These are phyloP conservation scores for Camelus dromedarius DNA, from an alignment of 2,113 vertebrate species.

Conservation along the genomic window DNA sequence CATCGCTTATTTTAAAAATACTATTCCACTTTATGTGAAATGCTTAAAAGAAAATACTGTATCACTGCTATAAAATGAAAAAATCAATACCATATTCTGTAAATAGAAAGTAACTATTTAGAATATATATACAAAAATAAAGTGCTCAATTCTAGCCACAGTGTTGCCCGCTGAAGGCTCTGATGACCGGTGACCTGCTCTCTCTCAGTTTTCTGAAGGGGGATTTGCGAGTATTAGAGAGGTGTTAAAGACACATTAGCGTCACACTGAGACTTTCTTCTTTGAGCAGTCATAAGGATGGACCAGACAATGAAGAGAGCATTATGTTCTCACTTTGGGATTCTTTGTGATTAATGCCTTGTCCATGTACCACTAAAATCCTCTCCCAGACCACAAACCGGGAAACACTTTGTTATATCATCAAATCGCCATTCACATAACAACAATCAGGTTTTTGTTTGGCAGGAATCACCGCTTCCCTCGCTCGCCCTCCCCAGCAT, in stretches of 20 bases:
- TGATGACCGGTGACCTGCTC: background rate
- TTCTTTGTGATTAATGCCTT: background rate
- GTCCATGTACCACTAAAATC: background rate
- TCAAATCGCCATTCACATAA: background rate
- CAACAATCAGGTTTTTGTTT: background rate
- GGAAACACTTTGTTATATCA: background rate
- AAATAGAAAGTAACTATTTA: background rate
- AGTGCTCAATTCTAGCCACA: background rate
- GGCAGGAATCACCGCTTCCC: background rate
- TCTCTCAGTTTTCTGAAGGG: background rate
- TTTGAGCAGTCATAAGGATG: background rate
- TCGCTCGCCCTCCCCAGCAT: fast-evolving
- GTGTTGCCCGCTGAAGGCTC: background rate
- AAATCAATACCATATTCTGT: background rate
- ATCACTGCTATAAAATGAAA: background rate
- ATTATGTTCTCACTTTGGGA: background rate
- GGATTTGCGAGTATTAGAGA: background rate
- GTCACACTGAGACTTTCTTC: background rate
- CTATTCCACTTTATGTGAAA: background rate
- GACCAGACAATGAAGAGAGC: background rate
- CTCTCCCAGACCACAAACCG: background rate
- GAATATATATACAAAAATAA: background rate
- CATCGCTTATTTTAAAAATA: background rate
- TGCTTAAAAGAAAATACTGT: background rate
- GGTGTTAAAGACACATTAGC: background rate